Evolutionary conservation across 2,113 vertebrate species (phyloP).

Genomic region (Bufo gargarizans): DNA sequence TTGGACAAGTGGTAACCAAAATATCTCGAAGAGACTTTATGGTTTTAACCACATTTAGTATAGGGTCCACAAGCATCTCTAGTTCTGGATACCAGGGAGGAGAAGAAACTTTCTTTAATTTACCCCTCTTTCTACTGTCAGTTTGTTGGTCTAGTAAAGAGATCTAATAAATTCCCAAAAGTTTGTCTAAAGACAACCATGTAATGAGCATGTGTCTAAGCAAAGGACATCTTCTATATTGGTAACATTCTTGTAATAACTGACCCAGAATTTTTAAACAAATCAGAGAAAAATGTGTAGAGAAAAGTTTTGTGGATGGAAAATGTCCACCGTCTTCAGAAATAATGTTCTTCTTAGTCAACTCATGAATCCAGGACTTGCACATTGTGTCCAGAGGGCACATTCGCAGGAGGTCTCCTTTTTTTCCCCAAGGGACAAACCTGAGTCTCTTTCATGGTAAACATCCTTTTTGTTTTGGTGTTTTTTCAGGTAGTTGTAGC

Average conservation of each 20-base stretch:
- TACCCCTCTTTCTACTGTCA: too few species aligned
- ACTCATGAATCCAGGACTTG: not conserved
- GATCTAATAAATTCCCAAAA: not conserved
- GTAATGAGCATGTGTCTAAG: not conserved
- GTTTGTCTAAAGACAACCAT: not conserved
- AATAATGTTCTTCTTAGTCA: not conserved
- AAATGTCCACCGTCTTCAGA: not conserved
- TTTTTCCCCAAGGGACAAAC: not conserved
- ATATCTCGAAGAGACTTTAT: not conserved
- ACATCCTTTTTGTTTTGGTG: constrained; percentile 4
- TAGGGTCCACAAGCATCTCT: not conserved
- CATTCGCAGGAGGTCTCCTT: not conserved
- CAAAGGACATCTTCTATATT: not conserved
- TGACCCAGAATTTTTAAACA: not conserved
- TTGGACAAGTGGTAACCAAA: not conserved
- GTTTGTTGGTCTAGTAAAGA: too few species aligned
- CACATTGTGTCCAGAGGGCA: constrained; percentile 17
- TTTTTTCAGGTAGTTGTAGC: not conserved
- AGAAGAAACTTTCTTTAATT: too few species aligned
- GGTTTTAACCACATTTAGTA: not conserved
- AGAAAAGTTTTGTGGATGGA: not conserved
- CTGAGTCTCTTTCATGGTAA: not conserved
- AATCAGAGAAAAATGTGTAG: not conserved
- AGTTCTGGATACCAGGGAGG: not conserved
- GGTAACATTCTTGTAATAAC: not conserved